Base-by-base conservation (phyloP, 2,797 vertebrate genomes). In the Acipenser oxyrinchus region DNA sequence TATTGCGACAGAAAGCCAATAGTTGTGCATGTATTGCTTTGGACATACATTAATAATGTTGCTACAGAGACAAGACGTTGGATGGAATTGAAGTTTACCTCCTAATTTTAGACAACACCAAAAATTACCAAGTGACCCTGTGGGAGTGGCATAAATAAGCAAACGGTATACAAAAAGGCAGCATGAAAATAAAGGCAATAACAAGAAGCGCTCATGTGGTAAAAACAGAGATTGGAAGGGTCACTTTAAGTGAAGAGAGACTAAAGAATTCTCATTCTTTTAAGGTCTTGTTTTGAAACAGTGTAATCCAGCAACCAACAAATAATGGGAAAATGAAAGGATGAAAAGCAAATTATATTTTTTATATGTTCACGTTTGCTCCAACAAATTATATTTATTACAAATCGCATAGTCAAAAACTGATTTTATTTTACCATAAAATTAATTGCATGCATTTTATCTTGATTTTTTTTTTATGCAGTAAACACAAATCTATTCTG, bases 381-480 rank as follows among this genome's bases (percentile, higher is more conserved):
- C 91, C 93, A 91, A 94, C 93, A 95, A 95, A 96, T 95, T 94
- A 94, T 94, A 94, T 94, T 93, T 92, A 93, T 93, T 94, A 93
- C 88, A 91, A 93, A 92, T 92, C 93, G 90, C 91, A 91, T 85
- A 90, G 91, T 89, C 89, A 89, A 92, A 93, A 93, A 91, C 93
- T 90, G 92, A 93, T 93, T 94, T 88, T 87, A 85, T 88, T 87
- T 93, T 93, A 91, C 92, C 90, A 91, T 93, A 93, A 94, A 94
- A 93, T 93, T 95, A 94, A 96, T 95, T 94, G 94, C 92, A 86
- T 79, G 84, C 82, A 85, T 90, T 89, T 88, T 86, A 87, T 91
- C 92, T 92, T 88, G 89, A 84, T 49, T 53, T 76, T 65, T 83
- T 86, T 91, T 90, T 91, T 89, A 91, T 90, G 92, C 92, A 93